phyloP scores from a whole-genome alignment of 2,888 invertebrate species.

The Pantelozetes paolii region DNA sequence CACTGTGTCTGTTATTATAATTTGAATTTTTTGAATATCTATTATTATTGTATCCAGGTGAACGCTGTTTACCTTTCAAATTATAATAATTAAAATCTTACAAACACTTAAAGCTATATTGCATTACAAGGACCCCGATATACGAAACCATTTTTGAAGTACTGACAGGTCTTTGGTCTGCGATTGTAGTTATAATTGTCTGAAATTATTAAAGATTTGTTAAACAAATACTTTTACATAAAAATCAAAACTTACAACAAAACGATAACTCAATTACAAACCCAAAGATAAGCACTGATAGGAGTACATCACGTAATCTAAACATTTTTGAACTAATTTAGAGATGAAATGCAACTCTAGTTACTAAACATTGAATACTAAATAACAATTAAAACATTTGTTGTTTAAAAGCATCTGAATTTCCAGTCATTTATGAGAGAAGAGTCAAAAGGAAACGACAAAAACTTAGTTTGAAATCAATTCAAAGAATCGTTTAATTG shows the following conservation, averaged over 20 bases:
- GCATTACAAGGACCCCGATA: constrained; percentile 21
- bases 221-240: not conserved
- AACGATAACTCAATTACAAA: not conserved
- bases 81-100: not conserved
- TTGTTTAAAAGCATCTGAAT: not conserved
- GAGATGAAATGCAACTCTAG: not conserved
- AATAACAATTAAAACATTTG: not conserved
- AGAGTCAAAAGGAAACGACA: constrained; percentile 6
- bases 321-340: not conserved
- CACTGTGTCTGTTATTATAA: too few relatives aligned
- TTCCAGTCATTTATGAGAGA: not conserved
- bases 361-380: not conserved
- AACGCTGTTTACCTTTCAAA: too few relatives aligned
- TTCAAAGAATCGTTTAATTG: not conserved
- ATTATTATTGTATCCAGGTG: too few relatives aligned
- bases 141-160: constrained; percentile 1
- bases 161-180: not conserved
- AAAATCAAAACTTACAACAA: not conserved
- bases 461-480: not conserved
- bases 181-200: not conserved
- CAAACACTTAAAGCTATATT: not conserved
- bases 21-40: too few relatives aligned
- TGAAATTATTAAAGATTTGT: not conserved
- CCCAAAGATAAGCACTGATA: not conserved
- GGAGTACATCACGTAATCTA: not conserved